phyloP scores from a whole-genome alignment of 2,888 invertebrate species.

The Rhopalosiphum nymphaeae region DNA sequence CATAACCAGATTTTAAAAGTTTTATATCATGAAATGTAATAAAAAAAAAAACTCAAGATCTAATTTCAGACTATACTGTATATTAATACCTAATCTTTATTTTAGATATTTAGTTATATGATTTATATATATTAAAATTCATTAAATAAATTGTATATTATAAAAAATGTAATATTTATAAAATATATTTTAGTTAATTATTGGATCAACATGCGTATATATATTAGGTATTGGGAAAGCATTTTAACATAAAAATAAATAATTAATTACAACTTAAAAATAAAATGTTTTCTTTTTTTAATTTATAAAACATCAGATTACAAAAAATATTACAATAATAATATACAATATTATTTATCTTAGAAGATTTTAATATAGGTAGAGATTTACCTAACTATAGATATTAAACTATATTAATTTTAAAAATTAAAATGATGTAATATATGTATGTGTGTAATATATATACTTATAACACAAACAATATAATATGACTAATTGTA shows the following conservation, averaged over 20 bases:
- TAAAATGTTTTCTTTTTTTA: not conserved
- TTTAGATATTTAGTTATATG: not conserved
- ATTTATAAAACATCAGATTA: not conserved
- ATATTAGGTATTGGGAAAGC: slow-evolving; percentile 25
- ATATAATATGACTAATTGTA: not conserved
- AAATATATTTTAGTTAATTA: not conserved
- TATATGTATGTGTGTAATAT: not conserved
- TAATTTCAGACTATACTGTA: not conserved
- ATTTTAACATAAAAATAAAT: slow-evolving; percentile 31
- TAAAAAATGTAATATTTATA: not conserved
- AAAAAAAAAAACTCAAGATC: not conserved
- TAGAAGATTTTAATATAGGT: not conserved
- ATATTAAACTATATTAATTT: not conserved
- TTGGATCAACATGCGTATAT: slow-evolving; percentile 31
- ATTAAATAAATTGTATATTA: too few species aligned
- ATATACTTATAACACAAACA: not conserved
- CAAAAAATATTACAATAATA: not conserved
- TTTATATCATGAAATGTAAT: not conserved
- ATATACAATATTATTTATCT: not conserved
- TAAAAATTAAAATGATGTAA: not conserved
- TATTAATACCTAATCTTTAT: not conserved
- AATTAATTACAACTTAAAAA: slow-evolving; percentile 3
- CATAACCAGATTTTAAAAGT: slow-evolving; percentile 8
- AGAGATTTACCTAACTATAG: too few species aligned
- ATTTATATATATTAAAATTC: not conserved